Percentiles rank a stretch among this genome's conserved stretches.
Evolutionary conservation across 2,113 vertebrate species (phyloP).

Genomic region (Neotragus moschatus): DNA sequence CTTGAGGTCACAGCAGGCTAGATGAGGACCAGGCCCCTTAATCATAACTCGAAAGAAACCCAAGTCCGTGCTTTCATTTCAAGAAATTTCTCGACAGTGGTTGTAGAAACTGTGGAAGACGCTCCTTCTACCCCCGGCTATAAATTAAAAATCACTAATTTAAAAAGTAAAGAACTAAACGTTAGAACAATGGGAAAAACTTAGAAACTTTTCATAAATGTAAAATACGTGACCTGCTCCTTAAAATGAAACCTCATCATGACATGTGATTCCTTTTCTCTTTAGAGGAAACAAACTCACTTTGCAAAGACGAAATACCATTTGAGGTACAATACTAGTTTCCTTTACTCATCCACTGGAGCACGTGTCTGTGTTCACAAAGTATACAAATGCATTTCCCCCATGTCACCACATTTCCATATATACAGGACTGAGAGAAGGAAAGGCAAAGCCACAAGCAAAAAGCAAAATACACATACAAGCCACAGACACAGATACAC

Average conservation of each 20-base stretch:
- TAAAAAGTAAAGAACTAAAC: neutral
- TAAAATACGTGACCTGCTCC: neutral
- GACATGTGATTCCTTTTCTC: neutral
- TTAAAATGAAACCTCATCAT: neutral
- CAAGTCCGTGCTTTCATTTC: neutral
- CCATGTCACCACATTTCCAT: neutral
- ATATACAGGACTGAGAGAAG: neutral
- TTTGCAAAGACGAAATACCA: neutral
- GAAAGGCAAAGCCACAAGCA: neutral
- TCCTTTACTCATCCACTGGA: neutral
- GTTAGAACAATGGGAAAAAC: neutral
- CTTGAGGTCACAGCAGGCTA: neutral
- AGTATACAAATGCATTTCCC: neutral
- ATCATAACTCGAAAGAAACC: neutral
- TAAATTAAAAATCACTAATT: neutral
- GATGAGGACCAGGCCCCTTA: neutral
- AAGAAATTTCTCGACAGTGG: neutral
- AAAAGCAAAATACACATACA: neutral
- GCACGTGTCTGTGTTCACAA: neutral
- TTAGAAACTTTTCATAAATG: neutral
- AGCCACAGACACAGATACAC: neutral
- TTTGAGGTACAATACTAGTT: neutral
- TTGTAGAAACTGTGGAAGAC: neutral
- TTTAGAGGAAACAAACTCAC: neutral
- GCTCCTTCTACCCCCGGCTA: accelerated